phyloP scores from a whole-genome alignment of 1,140 invertebrate species.

The Vanessa atalanta region DNA sequence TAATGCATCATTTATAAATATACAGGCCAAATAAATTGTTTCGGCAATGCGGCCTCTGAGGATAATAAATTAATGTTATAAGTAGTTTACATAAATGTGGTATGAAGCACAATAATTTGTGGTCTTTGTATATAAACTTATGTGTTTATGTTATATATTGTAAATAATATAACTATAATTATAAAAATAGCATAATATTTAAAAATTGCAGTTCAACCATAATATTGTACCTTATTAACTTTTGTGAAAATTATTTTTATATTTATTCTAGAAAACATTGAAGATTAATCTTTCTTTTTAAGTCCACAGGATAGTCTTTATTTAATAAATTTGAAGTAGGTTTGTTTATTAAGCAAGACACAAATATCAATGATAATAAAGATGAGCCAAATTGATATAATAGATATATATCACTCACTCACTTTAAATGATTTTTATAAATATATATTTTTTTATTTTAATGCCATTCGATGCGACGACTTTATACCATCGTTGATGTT shows the following conservation, averaged over 20 bases:
- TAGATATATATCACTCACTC: too few relatives aligned
- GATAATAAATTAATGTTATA: constrained; percentile 9
- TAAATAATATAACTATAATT: constrained; percentile 3
- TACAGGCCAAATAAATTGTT: constrained; percentile 4
- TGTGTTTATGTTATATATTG: constrained; percentile 4
- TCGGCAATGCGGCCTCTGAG: neutral
- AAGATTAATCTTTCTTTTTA: too few relatives aligned
- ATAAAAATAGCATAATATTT: neutral
- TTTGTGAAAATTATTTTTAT: neutral
- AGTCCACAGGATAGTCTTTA: too few relatives aligned
- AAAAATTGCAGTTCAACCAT: neutral
- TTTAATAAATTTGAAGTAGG: too few relatives aligned
- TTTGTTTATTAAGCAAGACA: too few relatives aligned
- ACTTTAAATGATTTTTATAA: too few relatives aligned
- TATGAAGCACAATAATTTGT: constrained; percentile 1
- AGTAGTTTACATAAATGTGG: neutral
- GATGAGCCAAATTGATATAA: too few relatives aligned
- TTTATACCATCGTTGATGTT: neutral
- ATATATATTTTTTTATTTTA: too few relatives aligned
- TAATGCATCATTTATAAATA: neutral
- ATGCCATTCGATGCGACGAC: neutral
- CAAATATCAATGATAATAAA: too few relatives aligned
- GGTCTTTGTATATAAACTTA: constrained; percentile 1
- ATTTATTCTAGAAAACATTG: neutral
- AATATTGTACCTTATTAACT: neutral